Evolutionary conservation across 2,888 invertebrate genomes (phyloP).

Genomic region (Timema podura): DNA sequence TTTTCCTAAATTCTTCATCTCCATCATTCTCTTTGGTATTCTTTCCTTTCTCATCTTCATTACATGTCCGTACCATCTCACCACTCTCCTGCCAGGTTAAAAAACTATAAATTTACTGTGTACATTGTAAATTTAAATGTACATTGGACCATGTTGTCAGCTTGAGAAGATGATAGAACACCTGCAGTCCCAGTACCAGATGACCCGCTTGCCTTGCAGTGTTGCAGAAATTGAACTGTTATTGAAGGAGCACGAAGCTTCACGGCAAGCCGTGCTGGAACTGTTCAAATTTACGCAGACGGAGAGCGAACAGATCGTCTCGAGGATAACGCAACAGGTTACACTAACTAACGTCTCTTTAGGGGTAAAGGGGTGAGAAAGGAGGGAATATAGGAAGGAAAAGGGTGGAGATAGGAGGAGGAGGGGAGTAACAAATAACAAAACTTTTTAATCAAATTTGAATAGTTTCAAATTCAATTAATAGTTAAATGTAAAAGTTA

Average conservation of each 20-base stretch:
- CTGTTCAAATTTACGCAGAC: slow-evolving; percentile 60
- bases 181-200: slow-evolving; percentile 49
- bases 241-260: slow-evolving; percentile 60
- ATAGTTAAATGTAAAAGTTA: too few species aligned
- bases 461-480: too few species aligned
- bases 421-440: too few species aligned
- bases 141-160: slow-evolving; percentile 39
- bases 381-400: too few species aligned
- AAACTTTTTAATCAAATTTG: too few species aligned
- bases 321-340: slow-evolving; percentile 60
- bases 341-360: too few species aligned
- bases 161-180: slow-evolving; percentile 58
- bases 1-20: too few species aligned
- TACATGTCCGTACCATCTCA: not conserved
- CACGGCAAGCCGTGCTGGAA: slow-evolving; percentile 60
- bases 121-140: not conserved
- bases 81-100: slow-evolving; percentile 19
- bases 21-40: too few species aligned
- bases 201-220: slow-evolving; percentile 45
- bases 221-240: slow-evolving; percentile 52
- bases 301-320: slow-evolving; percentile 64
- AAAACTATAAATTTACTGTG: slow-evolving; percentile 22
- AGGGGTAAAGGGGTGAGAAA: too few species aligned
- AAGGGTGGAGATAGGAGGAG: too few species aligned
- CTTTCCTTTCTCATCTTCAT: too few species aligned